A percentile compares a stretch with the other conserved stretches of the same genome.
These are phyloP conservation scores for Prochilodus magdalenae DNA, from an alignment of 2,113 vertebrate species.

Conservation along the genomic window DNA sequence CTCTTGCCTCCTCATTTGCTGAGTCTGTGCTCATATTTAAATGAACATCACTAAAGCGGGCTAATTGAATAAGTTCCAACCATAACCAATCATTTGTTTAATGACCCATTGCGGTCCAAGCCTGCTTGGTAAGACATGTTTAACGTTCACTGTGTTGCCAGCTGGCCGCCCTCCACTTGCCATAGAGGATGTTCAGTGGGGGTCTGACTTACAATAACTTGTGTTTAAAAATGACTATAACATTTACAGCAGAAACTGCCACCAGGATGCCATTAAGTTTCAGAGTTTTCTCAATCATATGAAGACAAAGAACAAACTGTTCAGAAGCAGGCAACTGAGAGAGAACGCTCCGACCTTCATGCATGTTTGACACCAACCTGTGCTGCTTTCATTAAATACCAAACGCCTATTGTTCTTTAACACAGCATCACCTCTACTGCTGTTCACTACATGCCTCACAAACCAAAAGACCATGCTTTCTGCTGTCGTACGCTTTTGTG, in stretches of 20 bases:
- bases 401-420: background rate
- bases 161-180: constrained; percentile 24
- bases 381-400: background rate
- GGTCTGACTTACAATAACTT: constrained; percentile 21
- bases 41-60: constrained; percentile 42
- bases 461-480: background rate
- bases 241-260: constrained; percentile 9
- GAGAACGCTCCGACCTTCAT: background rate
- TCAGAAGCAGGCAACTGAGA: background rate
- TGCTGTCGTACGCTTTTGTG: background rate
- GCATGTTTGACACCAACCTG: background rate
- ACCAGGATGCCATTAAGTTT: background rate
- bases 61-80: constrained; percentile 52
- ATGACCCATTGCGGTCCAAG: constrained; percentile 51
- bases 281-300: background rate
- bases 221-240: constrained; percentile 9
- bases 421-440: background rate
- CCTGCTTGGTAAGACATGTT: constrained; percentile 35
- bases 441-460: background rate
- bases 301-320: background rate
- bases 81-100: constrained; percentile 56
- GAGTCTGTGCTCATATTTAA: constrained; percentile 49
- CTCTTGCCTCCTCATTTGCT: constrained; percentile 43
- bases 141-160: constrained; percentile 37
- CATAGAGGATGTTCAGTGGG: background rate